A percentile compares a stretch with the other conserved stretches of the same genome.
These are phyloP conservation scores for Megalops cyprinoides DNA, from an alignment of 2,797 vertebrate species.

Conservation along the genomic window DNA sequence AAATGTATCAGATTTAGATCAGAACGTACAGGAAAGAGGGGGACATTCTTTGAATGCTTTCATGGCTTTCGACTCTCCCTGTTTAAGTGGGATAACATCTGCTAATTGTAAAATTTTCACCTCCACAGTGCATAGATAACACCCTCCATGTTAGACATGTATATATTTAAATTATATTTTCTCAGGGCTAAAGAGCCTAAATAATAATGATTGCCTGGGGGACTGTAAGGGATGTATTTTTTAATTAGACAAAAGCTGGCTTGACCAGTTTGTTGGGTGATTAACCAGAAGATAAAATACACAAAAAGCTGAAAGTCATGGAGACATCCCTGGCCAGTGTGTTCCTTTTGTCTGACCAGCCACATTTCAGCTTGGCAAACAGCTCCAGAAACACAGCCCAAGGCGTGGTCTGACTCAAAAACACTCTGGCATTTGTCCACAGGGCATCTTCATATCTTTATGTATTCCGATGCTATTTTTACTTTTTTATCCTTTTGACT, in stretches of 20 bases:
- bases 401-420: conserved; percentile 38
- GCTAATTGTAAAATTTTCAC: conserved; percentile 49
- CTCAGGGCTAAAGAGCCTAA: conserved; percentile 52
- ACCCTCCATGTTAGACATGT: conserved; percentile 46
- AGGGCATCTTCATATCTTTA: conserved; percentile 24
- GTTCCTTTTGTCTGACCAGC: conserved; percentile 40
- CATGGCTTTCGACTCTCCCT: conserved; percentile 38
- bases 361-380: background rate
- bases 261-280: conserved; percentile 62
- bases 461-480: background rate
- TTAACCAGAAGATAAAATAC: conserved; percentile 57
- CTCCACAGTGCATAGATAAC: conserved; percentile 53
- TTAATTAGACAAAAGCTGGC: conserved; percentile 70
- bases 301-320: conserved; percentile 35
- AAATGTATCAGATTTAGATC: conserved; percentile 24
- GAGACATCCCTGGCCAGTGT: conserved; percentile 29
- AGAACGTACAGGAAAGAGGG: conserved; percentile 16
- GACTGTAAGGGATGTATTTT: conserved; percentile 65
- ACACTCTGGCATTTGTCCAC: conserved; percentile 27
- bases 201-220: conserved; percentile 59
- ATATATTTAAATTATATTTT: conserved; percentile 48
- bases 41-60: conserved; percentile 31
- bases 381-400: conserved; percentile 27
- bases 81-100: conserved; percentile 28
- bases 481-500: too few species aligned